phyloP scores from a whole-genome alignment of 1,140 invertebrate genomes.

The silkworm (Bombyx mori) region ASM3026992v2 NC_085123.1:11598501-11599000 shows the following conservation, averaged over 20 bases:
- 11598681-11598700: constrained; percentile 27
- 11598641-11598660: constrained; percentile 27
- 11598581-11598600: constrained; percentile 3
- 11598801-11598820: no score
- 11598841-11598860: not conserved
- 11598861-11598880: not conserved
- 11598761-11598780: no score
- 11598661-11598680: constrained; percentile 37
- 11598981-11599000: no score
- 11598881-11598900: no score
- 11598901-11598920: no score
- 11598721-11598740: constrained; percentile 1
- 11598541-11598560: not conserved
- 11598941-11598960: no score
- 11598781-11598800: no score
- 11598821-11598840: no score
- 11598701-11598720: constrained; percentile 1
- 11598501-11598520: no score
- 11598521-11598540: no score
- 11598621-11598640: constrained; percentile 31
- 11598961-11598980: no score
- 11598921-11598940: no score
- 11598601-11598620: constrained; percentile 36
- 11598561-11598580: constrained; percentile 8
- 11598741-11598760: not conserved